A percentile compares a stretch with the other conserved stretches of the same genome.
These are phyloP conservation scores for Mormyrops boulengeri DNA, from an alignment of 2,797 vertebrate species.

Conservation along the genomic window DNA sequence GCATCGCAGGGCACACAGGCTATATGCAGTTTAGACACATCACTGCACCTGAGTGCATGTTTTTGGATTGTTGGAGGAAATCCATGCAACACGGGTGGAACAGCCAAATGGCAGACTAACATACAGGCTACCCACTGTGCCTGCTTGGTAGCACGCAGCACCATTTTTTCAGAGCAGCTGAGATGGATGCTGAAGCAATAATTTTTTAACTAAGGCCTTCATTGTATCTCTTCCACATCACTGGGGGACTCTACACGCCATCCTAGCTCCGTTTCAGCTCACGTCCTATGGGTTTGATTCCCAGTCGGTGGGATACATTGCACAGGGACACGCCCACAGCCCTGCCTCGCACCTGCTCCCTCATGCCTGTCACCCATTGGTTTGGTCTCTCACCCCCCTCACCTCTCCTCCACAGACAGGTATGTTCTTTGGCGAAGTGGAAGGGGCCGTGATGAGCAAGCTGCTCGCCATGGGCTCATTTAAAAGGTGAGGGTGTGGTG, in stretches of 20 bases:
- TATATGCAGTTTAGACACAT: not conserved
- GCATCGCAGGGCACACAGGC: not conserved
- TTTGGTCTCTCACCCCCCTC: too few relatives aligned
- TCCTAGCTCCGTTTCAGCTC: not conserved
- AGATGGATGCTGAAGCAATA: not conserved
- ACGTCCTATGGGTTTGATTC: not conserved
- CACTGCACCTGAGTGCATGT: not conserved
- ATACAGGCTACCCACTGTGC: not conserved
- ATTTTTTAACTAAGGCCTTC: not conserved
- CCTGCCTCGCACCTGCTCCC: conserved; percentile 11
- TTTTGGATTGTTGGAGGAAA: not conserved
- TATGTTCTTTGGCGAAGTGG: conserved; percentile 90
- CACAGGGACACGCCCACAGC: conserved; percentile 28
- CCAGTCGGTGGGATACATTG: conserved; percentile 11
- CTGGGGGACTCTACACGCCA: not conserved
- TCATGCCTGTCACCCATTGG: conserved; percentile 30
- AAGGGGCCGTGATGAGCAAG: conserved; percentile 96
- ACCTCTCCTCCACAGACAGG: conserved; percentile 70
- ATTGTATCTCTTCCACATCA: not conserved
- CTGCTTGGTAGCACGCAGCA: not conserved
- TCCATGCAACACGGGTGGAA: not conserved
- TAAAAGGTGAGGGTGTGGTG: conserved; percentile 71
- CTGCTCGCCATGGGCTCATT: conserved; percentile 94
- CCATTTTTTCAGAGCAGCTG: not conserved
- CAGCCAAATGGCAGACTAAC: not conserved